A percentile compares a stretch with the other conserved stretches of the same genome.
These are phyloP conservation scores for Rissa tridactyla DNA, from an alignment of 2,113 vertebrate genomes.

Conservation along the genomic window DNA sequence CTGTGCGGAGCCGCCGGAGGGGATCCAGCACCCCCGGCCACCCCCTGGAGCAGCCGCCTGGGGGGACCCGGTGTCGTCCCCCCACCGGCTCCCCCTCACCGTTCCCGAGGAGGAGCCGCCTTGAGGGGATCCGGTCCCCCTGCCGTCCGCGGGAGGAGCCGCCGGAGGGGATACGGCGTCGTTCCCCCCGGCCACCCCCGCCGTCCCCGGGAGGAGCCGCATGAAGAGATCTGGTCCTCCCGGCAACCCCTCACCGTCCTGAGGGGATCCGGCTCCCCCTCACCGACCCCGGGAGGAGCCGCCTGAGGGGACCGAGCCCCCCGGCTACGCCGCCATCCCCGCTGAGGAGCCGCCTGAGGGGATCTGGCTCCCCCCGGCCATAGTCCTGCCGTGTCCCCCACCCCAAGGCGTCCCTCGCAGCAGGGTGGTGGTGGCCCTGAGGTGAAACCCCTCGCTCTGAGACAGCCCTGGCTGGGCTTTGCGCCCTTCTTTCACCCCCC, in stretches of 20 bases:
- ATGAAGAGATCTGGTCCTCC: background rate
- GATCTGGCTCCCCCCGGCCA: background rate
- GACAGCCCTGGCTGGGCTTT: background rate
- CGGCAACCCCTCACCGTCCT: no score
- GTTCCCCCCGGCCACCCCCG: no score
- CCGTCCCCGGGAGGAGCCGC: background rate
- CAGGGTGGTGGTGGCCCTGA: no score
- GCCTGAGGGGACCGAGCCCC: background rate
- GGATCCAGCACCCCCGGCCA: no score
- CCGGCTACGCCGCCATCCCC: no score
- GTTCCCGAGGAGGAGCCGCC: no score
- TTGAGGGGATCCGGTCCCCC: background rate
- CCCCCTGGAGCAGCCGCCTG: background rate
- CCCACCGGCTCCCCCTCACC: no score
- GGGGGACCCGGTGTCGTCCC: no score
- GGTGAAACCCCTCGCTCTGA: background rate
- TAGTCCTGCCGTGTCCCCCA: fast-evolving
- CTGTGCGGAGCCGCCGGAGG: no score
- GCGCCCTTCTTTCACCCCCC: background rate
- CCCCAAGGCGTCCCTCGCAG: no score
- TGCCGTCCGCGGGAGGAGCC: background rate
- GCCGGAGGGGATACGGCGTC: background rate
- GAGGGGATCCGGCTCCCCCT: no score
- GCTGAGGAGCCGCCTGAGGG: background rate
- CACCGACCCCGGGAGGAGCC: background rate